Base-by-base conservation (phyloP, 2,797 vertebrate species). In the Catharus ustulatus region DNA sequence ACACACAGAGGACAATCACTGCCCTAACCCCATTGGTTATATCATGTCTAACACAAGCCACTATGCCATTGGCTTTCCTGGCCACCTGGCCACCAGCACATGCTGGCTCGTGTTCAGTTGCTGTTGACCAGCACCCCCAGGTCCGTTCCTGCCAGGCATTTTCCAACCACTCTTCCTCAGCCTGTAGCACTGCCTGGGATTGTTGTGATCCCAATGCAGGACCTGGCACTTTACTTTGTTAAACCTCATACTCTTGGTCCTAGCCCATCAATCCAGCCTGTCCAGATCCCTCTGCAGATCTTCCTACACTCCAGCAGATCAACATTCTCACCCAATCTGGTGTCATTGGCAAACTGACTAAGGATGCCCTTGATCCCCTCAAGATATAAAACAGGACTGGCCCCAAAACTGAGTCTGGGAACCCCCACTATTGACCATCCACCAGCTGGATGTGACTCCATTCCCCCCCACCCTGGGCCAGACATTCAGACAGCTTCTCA, bases 51-150 rank as follows among this genome's bases (percentile, higher is more conserved):
- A 46, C 17, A 36, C 18, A 36, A 26, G 5, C 26, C 38, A 27
- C 2, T 2, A 15, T 22, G 15, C 30, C 45, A 23, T 0, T 77
- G 58, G 26, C 12, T n/a, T 71, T 64, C 30, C 52, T n/a, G 36
- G 38, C n/a, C 18, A 40, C 7, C 13, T 66, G 40, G 26, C 51
- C 51, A 52, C 51, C 51, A 19, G 11, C 15, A 20, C 34, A 42
- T 4, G 5, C 22, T 59, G 34, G 12, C 21, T 64, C 0, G 0
- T 34, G 38, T n/a, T 55, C 27, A 63, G 23, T 14, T 14, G 12
- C 29, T 38, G 23, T 7, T 63, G 15, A 30, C 11, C 51, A 63
- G 38, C 38, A 45, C 0, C 2, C 11, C 14, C 6, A 18, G 10
- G 6, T 38, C 23, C 3, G 7, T 19, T 51, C 21, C 38, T 36